phyloP scores from a whole-genome alignment of 2,113 vertebrate species.

The Phalacrocorax carbo region DNA sequence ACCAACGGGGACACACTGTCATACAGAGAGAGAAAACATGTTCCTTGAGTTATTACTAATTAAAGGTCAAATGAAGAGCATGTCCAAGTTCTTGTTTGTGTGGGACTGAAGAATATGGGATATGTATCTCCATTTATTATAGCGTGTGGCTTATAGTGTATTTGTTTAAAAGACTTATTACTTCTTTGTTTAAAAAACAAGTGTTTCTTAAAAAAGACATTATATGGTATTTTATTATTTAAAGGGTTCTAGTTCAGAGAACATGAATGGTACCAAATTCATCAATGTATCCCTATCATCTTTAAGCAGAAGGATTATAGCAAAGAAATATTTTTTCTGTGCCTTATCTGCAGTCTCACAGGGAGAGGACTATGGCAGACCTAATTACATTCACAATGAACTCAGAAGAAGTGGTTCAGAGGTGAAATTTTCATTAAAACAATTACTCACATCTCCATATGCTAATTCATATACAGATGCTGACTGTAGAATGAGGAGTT shows the following conservation, averaged over 20 bases:
- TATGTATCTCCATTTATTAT: background rate
- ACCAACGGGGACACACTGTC: background rate
- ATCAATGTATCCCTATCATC: constrained; percentile 62
- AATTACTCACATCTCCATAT: constrained; percentile 67
- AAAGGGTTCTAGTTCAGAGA: constrained; percentile 53
- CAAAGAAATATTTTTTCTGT: constrained; percentile 59
- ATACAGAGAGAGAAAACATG: background rate
- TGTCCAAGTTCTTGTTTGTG: background rate
- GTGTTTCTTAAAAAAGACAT: constrained; percentile 57
- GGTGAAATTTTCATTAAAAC: constrained; percentile 74
- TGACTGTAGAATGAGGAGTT: constrained; percentile 17
- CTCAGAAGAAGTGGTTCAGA: constrained; percentile 48
- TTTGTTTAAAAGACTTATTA: background rate
- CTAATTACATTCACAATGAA: constrained; percentile 72
- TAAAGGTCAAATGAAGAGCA: constrained; percentile 34
- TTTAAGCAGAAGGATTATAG: constrained; percentile 70
- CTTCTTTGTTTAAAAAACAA: background rate
- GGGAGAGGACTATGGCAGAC: constrained; percentile 55
- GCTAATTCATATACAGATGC: constrained; percentile 58
- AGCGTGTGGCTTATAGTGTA: background rate
- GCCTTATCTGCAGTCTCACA: constrained; percentile 71
- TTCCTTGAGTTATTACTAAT: constrained; percentile 16
- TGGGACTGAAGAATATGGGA: background rate
- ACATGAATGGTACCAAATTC: constrained; percentile 60
- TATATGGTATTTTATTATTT: constrained; percentile 64